Percentiles rank a stretch among this genome's conserved stretches.
These are phyloP conservation scores for Drosophila tropicalis DNA, from an alignment of 1,140 invertebrate species.

Conservation along the genomic window DNA sequence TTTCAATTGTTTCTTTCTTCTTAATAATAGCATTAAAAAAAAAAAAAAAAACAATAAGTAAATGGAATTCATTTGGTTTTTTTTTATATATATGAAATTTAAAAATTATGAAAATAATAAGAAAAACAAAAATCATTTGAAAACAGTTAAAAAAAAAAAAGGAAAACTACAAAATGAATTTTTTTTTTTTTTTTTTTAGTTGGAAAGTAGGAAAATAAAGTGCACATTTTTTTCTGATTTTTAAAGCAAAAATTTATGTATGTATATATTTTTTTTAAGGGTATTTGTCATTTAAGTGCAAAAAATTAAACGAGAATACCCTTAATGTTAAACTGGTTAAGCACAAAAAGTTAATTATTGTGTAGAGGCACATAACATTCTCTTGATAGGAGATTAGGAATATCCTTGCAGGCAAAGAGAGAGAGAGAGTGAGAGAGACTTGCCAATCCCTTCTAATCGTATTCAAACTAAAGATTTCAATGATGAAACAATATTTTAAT, in stretches of 20 bases:
- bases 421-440: no score
- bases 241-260: background rate
- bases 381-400: background rate
- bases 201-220: slow-evolving; percentile 11
- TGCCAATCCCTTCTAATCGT: no score
- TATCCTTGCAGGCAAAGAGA: background rate
- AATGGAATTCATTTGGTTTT: slow-evolving; percentile 19
- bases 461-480: no score
- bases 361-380: background rate
- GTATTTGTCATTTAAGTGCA: background rate
- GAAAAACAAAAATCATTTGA: slow-evolving; percentile 16
- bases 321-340: slow-evolving; percentile 1
- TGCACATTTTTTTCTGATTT: slow-evolving; percentile 4
- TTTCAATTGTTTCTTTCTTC: slow-evolving; percentile 36
- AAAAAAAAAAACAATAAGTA: slow-evolving; percentile 37
- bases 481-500: no score
- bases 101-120: slow-evolving; percentile 38
- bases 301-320: background rate
- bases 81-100: slow-evolving; percentile 17
- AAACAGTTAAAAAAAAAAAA: slow-evolving; percentile 34
- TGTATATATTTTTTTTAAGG: background rate
- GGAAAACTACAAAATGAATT: slow-evolving; percentile 47
- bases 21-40: slow-evolving; percentile 44
- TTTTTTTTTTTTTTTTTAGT: background rate
- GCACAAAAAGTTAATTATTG: background rate